Evolutionary conservation across 2,888 invertebrate genomes (phyloP), one percentile per base, ranked within the genome.

Genomic region (Apodemia mormo): DNA sequence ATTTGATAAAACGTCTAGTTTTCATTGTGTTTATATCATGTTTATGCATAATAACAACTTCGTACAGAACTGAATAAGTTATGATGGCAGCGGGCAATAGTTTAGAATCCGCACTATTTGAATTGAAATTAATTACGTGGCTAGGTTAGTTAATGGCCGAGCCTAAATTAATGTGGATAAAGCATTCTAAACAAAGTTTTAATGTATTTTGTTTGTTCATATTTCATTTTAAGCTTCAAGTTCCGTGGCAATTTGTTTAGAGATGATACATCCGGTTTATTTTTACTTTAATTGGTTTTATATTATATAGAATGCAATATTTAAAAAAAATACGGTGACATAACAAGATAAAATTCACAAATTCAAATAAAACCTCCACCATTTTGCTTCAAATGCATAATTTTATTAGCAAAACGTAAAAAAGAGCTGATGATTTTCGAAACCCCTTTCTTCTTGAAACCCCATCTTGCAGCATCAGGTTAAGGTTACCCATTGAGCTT

Each of bases 81-180:
- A 58, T 58, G 58, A 68, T 29, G 49, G 52, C 64, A 29, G 65
- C 43, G n/a, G 40, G 58, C 64, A 65, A 49, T 49, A 65, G 68
- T 68, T 72, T 70, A 45, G 64, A 67, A 68, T 68, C 72, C 69
- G 70, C 71, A 73, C 67, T 52, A 72, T 74, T 75, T 71, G 73
- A 76, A 77, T 78, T 85, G 83, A 81, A 84, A 86, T 86, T 85
- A 86, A 86, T 86, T 82, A 83, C 74, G 75, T 77, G 76, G 78
- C 77, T 78, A 78, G 79, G 81, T 78, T 79, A 77, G 80, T 78
- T 86, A 85, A 82, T 82, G 80, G 83, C 73, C 76, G 75, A 80
- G 72, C 71, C 76, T 75, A 79, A 82, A 82, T 84, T 79, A 76
- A 74, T 75, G 85, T 82, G 82, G 81, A 85, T 84, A 82, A 80